Evolutionary conservation across 2,888 invertebrate species (phyloP).

Genomic region (Drosophila merina): DNA sequence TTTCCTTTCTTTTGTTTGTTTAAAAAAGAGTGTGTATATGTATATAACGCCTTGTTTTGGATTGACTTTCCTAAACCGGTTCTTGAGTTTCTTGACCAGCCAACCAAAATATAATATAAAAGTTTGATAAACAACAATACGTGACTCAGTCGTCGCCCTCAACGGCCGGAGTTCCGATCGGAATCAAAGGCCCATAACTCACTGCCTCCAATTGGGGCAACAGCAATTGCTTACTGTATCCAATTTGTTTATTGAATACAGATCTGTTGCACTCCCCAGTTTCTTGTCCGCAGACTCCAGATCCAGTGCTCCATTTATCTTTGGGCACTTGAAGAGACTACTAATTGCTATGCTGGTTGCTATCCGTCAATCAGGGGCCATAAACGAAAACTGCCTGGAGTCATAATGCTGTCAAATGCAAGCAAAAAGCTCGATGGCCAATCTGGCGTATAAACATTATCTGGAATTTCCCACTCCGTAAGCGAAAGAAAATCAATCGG

Average conservation of each 20-base stretch:
- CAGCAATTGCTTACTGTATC: slow-evolving; percentile 53
- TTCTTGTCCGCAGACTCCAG: slow-evolving; percentile 3
- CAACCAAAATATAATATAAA: neutral
- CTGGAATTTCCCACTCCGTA: slow-evolving; percentile 16
- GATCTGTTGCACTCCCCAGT: slow-evolving; percentile 16
- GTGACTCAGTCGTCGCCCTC: slow-evolving; percentile 28
- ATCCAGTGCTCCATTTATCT: slow-evolving; percentile 56
- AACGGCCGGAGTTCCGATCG: slow-evolving; percentile 17
- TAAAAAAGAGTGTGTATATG: slow-evolving; percentile 14
- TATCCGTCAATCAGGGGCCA: slow-evolving; percentile 56
- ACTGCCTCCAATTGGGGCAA: slow-evolving; percentile 55
- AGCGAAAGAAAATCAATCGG: slow-evolving; percentile 28
- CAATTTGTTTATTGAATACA: slow-evolving; percentile 70
- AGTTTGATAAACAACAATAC: slow-evolving; percentile 29
- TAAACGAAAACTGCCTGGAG: slow-evolving; percentile 3
- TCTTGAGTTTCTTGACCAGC: slow-evolving; percentile 35
- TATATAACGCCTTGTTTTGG: slow-evolving; percentile 1
- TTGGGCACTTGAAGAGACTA: slow-evolving; percentile 45
- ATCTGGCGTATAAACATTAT: slow-evolving; percentile 38
- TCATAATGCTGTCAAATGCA: slow-evolving; percentile 27
- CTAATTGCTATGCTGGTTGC: slow-evolving; percentile 55
- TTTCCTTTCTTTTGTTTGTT: slow-evolving; percentile 40
- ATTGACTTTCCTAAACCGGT: slow-evolving; percentile 70
- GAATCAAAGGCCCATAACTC: slow-evolving; percentile 36
- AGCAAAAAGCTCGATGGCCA: slow-evolving; percentile 10